Evolutionary conservation across 2,113 vertebrate species (phyloP).

Genomic region (Microtus ochrogaster): DNA sequence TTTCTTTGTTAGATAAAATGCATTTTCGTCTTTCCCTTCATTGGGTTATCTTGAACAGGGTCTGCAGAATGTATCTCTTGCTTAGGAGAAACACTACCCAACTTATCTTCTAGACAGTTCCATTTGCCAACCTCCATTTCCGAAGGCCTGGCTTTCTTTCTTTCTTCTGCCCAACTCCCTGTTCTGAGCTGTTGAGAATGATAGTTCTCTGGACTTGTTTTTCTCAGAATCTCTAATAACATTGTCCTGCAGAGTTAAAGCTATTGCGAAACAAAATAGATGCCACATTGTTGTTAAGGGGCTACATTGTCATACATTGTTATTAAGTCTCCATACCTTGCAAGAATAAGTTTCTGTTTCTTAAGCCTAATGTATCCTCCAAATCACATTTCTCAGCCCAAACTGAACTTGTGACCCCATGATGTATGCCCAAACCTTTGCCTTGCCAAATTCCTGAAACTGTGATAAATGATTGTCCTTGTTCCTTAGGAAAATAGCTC

Average conservation of each 20-base stretch:
- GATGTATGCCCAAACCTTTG: not conserved
- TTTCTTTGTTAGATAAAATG: slow-evolving; percentile 14
- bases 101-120: not conserved
- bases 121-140: not conserved
- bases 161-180: not conserved
- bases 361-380: not conserved
- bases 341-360: not conserved
- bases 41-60: not conserved
- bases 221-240: not conserved
- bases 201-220: not conserved
- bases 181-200: not conserved
- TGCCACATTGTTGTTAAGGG: not conserved
- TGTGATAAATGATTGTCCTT: not conserved
- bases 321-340: not conserved
- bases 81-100: not conserved
- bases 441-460: not conserved
- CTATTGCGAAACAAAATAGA: not conserved
- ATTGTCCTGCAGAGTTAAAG: not conserved
- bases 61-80: not conserved
- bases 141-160: not conserved
- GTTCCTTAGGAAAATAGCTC: not conserved
- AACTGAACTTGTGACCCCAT: not conserved
- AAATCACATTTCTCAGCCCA: not conserved
- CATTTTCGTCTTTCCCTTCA: not conserved
- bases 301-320: not conserved